Conservation (phyloP, 1,140 invertebrate species). For the Hormaphis cornu region DNA sequence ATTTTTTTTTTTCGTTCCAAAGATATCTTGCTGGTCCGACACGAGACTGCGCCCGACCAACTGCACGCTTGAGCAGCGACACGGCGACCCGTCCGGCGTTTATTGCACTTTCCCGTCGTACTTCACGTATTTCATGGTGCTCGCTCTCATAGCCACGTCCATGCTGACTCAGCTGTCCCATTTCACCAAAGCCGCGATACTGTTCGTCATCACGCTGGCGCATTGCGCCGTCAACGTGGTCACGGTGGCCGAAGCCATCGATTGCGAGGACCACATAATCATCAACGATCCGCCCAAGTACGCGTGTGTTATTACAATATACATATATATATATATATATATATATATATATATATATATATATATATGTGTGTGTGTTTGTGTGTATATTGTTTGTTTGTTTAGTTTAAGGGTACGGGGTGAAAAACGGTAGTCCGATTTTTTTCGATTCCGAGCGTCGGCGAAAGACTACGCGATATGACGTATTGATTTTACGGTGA, state of each 20-base stretch:
- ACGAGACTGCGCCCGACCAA: neutral
- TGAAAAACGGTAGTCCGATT: too few relatives aligned
- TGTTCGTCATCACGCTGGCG: slow-evolving; percentile 50
- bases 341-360: too few relatives aligned
- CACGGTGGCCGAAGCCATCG: slow-evolving; percentile 48
- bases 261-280: slow-evolving; percentile 48
- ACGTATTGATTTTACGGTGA: too few relatives aligned
- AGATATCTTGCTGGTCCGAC: slow-evolving; percentile 18
- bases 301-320: too few relatives aligned
- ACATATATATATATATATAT: too few relatives aligned
- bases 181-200: slow-evolving; percentile 55
- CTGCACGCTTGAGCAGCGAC: slow-evolving; percentile 33
- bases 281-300: slow-evolving; percentile 6
- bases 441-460: too few relatives aligned
- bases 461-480: too few relatives aligned
- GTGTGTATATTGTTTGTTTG: too few relatives aligned
- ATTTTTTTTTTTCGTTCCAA: neutral
- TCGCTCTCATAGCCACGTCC: slow-evolving; percentile 59
- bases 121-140: slow-evolving; percentile 59
- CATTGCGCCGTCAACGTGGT: slow-evolving; percentile 57
- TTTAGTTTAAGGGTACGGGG: too few relatives aligned
- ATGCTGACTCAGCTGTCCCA: slow-evolving; percentile 64
- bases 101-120: slow-evolving; percentile 61
- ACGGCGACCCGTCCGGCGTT: slow-evolving; percentile 36
- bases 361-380: too few relatives aligned